Conservation (phyloP, 2,888 invertebrate species). For the Alloscopus bannaensis region DNA sequence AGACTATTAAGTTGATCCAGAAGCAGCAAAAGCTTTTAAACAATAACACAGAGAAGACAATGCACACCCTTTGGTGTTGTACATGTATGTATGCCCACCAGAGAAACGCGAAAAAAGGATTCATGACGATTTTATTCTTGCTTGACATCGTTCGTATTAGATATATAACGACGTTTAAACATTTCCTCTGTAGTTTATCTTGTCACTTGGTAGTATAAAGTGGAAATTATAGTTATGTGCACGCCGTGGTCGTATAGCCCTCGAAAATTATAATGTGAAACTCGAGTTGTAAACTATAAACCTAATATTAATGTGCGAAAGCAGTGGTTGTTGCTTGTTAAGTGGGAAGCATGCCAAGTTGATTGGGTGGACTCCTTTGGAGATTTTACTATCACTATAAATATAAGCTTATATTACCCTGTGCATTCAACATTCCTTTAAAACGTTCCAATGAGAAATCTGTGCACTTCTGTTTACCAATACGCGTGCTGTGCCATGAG, state of each 20-base stretch:
- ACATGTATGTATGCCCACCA: not conserved
- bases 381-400: constrained; percentile 5
- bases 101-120: not conserved
- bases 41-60: too few relatives aligned
- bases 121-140: too few relatives aligned
- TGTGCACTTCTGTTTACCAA: too few relatives aligned
- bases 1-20: constrained; percentile 9
- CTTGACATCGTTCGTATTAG: too few relatives aligned
- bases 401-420: not conserved
- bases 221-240: constrained; percentile 24
- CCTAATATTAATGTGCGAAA: constrained; percentile 46
- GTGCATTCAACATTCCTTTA: too few relatives aligned
- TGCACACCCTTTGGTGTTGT: not conserved
- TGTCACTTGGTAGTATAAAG: constrained; percentile 29
- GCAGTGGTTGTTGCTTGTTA: constrained; percentile 56
- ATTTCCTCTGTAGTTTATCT: too few relatives aligned
- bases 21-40: too few relatives aligned
- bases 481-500: too few relatives aligned
- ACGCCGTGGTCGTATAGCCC: not conserved
- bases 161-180: too few relatives aligned
- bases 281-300: constrained; percentile 29
- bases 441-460: too few relatives aligned
- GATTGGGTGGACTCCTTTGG: constrained; percentile 44
- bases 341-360: constrained; percentile 62
- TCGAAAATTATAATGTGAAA: constrained; percentile 18